Percentiles rank a stretch among this genome's conserved stretches.
phyloP scores from a whole-genome alignment of 2,113 vertebrate species.

The Ascaphus truei region DNA sequence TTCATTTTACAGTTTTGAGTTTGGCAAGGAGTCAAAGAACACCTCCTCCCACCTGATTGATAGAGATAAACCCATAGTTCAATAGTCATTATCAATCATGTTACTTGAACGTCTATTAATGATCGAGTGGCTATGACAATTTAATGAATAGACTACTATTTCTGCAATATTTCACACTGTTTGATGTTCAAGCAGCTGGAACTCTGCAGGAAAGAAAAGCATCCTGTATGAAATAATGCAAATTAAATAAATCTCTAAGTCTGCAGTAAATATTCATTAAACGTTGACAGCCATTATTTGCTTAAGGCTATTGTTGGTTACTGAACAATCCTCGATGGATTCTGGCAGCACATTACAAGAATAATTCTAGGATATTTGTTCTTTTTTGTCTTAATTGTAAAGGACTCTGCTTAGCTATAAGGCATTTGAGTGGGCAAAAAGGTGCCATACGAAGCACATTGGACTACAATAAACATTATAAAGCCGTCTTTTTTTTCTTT shows the following conservation, averaged over 20 bases:
- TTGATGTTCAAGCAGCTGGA: conserved; percentile 4
- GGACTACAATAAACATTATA: neutral
- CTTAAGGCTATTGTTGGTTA: neutral
- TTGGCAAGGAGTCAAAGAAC: no score
- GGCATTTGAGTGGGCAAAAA: no score
- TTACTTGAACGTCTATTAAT: neutral
- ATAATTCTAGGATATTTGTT: no score
- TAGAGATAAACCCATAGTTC: no score
- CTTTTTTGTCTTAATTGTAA: no score
- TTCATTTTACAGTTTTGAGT: no score
- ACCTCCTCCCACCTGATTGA: no score
- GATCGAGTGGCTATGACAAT: neutral
- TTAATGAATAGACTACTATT: neutral
- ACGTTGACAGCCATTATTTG: conserved; percentile 4
- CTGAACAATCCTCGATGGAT: neutral
- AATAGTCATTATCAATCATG: neutral
- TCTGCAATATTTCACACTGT: neutral
- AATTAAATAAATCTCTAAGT: no score
- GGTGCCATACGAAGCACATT: no score
- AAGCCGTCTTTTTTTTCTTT: neutral
- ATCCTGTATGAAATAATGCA: neutral
- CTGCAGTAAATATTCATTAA: no score
- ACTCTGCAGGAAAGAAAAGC: neutral
- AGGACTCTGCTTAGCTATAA: no score
- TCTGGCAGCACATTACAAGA: neutral